These are phyloP conservation scores for Tupaia tana DNA, from an alignment of 2,113 vertebrate genomes.

Conservation along the genomic window DNA sequence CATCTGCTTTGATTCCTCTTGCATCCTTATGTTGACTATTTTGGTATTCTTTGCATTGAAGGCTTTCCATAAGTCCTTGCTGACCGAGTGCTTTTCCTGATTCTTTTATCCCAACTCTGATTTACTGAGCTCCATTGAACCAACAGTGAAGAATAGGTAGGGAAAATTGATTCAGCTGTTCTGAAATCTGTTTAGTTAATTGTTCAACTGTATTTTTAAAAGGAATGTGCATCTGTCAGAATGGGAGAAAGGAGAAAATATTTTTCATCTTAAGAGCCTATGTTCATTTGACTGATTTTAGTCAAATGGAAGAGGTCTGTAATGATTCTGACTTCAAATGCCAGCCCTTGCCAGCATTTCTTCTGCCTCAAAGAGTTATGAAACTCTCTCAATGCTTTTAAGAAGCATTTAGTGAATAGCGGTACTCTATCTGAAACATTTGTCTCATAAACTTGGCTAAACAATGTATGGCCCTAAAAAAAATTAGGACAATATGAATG, in stretches of 20 bases:
- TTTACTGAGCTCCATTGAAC: neutral
- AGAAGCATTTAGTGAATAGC: neutral
- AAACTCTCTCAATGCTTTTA: neutral
- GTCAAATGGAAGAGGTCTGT: neutral
- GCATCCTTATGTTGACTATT: neutral
- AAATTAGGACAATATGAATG: neutral
- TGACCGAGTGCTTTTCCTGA: neutral
- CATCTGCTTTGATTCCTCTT: constrained; percentile 11
- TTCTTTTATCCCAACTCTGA: constrained; percentile 18
- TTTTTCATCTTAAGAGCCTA: constrained; percentile 25
- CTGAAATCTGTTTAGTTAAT: neutral
- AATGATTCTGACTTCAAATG: neutral
- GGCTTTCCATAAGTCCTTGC: neutral
- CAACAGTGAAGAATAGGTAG: neutral
- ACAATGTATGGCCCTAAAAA: neutral
- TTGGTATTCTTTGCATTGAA: constrained; percentile 13
- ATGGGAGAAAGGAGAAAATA: neutral
- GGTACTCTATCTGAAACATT: neutral
- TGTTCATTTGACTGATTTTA: neutral
- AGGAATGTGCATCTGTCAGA: neutral
- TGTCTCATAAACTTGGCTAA: neutral
- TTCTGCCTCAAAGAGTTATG: neutral
- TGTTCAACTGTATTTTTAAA: constrained; percentile 30
- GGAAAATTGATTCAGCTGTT: neutral
- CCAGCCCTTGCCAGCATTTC: neutral